Evolutionary conservation across 2,797 vertebrate genomes (phyloP), one percentile per base, ranked within the genome.

Genomic region (Odontamblyopus rebecca): DNA sequence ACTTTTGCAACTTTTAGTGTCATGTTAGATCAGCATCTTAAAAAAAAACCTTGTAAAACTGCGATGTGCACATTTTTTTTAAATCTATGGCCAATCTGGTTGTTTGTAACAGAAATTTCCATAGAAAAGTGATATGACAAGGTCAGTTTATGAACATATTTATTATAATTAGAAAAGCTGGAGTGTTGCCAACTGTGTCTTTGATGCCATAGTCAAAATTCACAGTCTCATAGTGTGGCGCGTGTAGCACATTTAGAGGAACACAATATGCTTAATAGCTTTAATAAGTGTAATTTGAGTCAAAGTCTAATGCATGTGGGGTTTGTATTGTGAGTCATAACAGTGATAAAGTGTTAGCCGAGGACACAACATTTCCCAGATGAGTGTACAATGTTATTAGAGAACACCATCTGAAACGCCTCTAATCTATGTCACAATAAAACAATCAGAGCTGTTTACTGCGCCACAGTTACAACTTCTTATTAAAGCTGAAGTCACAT

Each of bases 341-440:
- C 80, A 75, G 80, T 90, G 90, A 93, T 83, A 81, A 90, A 91
- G 75, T 74, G 75, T 72, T 88, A 89, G 90, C 80, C 77, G 77
- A 62, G 70, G 80, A 80, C 80, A 80, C 80, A 77, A 67, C 64
- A 16, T 70, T 85, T 74, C 82, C 80, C 81, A 68, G 86, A 86
- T 90, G 80, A 88, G 85, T 91, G 89, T 85, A 88, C 79, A 85
- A 75, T 79, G 75, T 85, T 90, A 91, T 91, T 92, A 89, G 82
- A 88, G 84, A 82, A 69, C 70, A 72, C 68, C 79, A 76, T 80
- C 69, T 35, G 60, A 76, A 90, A 82, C 74, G 73, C 70, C 78
- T 74, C 79, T 85, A 89, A 90, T 90, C 87, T 23, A 56, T 53
- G 6, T 72, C 16, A 71, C 74, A 87, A 89, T 89, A 84, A 90